phyloP scores from a whole-genome alignment of 1,140 invertebrate genomes.

The Formica selysi region DNA sequence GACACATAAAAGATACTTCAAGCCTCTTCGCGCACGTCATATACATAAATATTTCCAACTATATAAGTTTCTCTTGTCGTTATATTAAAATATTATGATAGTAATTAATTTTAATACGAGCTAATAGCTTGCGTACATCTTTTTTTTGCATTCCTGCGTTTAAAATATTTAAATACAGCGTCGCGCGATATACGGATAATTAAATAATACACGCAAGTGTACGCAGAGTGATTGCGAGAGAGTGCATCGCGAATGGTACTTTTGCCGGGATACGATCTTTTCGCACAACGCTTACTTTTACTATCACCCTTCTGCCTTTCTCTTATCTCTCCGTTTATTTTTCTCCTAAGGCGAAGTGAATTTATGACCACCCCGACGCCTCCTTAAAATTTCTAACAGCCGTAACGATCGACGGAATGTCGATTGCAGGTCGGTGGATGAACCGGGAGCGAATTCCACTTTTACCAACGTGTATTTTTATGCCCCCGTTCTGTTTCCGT shows the following conservation, averaged over 20 bases:
- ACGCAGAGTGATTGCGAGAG: not conserved
- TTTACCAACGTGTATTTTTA: slow-evolving; percentile 30
- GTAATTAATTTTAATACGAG: slow-evolving; percentile 24
- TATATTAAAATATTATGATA: slow-evolving; percentile 23
- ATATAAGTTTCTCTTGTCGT: slow-evolving; percentile 5
- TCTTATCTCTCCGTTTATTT: slow-evolving; percentile 5
- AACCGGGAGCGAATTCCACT: slow-evolving; percentile 38
- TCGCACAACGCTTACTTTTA: slow-evolving; percentile 37
- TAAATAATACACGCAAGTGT: slow-evolving; percentile 40
- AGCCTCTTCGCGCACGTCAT: not conserved
- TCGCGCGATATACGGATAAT: slow-evolving; percentile 15
- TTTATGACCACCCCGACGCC: not conserved
- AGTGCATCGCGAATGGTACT: slow-evolving; percentile 16
- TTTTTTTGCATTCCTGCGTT: slow-evolving; percentile 14
- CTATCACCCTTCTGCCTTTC: slow-evolving; percentile 20
- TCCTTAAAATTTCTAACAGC: slow-evolving; percentile 6
- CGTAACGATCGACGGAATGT: not conserved
- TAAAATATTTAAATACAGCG: not conserved
- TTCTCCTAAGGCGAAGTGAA: not conserved
- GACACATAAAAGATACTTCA: not conserved
- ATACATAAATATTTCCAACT: not conserved
- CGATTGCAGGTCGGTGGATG: slow-evolving; percentile 5
- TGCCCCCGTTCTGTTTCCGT: not conserved
- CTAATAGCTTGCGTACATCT: not conserved
- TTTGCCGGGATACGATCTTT: slow-evolving; percentile 4